Evolutionary conservation across 2,113 vertebrate genomes (phyloP).

Genomic region (Trichomycterus rosablanca): DNA sequence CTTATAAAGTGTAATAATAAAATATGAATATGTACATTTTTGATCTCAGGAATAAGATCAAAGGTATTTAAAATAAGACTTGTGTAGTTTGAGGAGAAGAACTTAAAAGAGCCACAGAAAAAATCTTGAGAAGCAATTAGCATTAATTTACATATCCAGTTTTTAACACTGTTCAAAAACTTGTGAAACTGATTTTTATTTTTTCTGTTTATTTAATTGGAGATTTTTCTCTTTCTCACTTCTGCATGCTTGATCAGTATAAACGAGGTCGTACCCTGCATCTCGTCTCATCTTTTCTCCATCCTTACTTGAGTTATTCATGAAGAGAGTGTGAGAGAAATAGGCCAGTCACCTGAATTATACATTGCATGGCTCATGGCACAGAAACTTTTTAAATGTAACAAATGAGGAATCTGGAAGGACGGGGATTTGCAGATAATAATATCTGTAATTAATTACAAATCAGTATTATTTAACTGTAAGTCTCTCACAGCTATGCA

Average conservation of each 20-base stretch:
- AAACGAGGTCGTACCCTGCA: too few species aligned
- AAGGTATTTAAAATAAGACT: too few species aligned
- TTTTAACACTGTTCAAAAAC: slow-evolving; percentile 6
- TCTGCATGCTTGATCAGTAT: neutral
- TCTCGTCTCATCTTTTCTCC: neutral
- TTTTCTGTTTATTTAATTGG: neutral
- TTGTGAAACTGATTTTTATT: slow-evolving; percentile 1
- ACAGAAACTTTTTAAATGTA: slow-evolving; percentile 1
- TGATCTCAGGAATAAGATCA: too few species aligned
- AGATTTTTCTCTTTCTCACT: neutral
- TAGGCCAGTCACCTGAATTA: slow-evolving; percentile 4
- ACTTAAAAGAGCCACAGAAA: too few species aligned
- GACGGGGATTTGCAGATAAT: neutral
- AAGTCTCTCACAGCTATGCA: too few species aligned
- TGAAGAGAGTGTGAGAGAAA: neutral
- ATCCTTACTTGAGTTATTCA: neutral
- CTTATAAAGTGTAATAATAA: too few species aligned
- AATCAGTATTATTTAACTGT: neutral
- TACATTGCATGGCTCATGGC: neutral
- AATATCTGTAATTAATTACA: neutral
- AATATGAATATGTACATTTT: too few species aligned
- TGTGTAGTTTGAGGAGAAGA: too few species aligned
- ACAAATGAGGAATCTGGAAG: slow-evolving; percentile 1
- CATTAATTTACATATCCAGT: slow-evolving; percentile 50
- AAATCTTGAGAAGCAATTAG: slow-evolving; percentile 39